Evolutionary conservation across 2,797 vertebrate species (phyloP).

Genomic region (Lates japonicus): DNA sequence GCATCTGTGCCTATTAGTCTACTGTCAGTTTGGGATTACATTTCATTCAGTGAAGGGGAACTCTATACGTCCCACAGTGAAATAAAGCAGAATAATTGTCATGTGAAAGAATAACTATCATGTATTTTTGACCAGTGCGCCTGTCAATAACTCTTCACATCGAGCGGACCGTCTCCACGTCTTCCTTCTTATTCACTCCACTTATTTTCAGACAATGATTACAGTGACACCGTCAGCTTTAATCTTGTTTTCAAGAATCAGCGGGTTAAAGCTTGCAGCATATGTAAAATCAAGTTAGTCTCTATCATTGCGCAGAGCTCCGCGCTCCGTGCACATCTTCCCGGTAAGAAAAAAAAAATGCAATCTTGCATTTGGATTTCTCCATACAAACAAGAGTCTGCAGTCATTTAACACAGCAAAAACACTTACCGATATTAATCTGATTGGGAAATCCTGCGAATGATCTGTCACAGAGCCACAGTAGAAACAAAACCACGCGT

Average conservation of each 20-base stretch:
- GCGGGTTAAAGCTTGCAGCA: slow-evolving; percentile 33
- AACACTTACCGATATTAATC: slow-evolving; percentile 97
- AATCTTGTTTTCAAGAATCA: slow-evolving; percentile 39
- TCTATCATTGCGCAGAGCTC: slow-evolving; percentile 71
- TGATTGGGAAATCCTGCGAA: slow-evolving; percentile 96
- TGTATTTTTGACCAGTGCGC: slow-evolving; percentile 42
- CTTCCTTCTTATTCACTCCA: slow-evolving; percentile 3
- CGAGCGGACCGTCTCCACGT: slow-evolving; percentile 16
- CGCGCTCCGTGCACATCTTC: slow-evolving; percentile 47
- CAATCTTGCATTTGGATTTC: slow-evolving; percentile 15
- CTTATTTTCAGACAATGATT: background rate
- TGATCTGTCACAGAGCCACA: slow-evolving; percentile 92
- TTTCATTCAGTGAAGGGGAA: slow-evolving; percentile 14
- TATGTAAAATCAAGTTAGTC: slow-evolving; percentile 67
- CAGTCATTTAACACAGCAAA: background rate
- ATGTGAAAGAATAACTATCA: slow-evolving; percentile 29
- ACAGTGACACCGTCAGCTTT: slow-evolving; percentile 13
- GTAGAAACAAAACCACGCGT: slow-evolving; percentile 89
- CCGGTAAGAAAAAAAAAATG: background rate
- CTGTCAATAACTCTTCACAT: slow-evolving; percentile 59
- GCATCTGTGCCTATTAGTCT: background rate
- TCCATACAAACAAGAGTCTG: slow-evolving; percentile 5
- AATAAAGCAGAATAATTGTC: background rate
- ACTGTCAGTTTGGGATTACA: background rate
- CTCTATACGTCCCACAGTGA: background rate